Base-by-base conservation (phyloP, 2,888 invertebrate species). In the Torymus auratus region DNA sequence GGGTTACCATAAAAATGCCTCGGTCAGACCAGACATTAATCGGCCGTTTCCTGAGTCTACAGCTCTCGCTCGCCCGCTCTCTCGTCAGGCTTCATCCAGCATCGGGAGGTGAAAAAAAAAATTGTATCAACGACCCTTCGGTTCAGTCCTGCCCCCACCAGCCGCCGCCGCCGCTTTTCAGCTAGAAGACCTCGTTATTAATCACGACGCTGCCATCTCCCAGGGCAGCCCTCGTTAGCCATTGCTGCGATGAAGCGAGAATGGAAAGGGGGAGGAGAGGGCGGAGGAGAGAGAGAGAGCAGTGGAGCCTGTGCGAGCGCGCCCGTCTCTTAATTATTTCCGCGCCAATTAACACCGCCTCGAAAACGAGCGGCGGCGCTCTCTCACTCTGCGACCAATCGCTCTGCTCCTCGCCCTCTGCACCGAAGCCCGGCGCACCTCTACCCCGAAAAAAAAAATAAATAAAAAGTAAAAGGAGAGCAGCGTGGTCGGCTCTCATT, bases 251-350 rank as follows among this genome's bases (percentile, higher is more conserved):
- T 58, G 58, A 78, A 60, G 60, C 64, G 71, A 41, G 41, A 71
- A 71, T 60, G 53, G 73, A 75, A 75, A 60, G 3, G 23, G 82
- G 70, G 55, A 83, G 80, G 83, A 83, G 83, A 83, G 80, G 64
- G 70, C 55, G 52, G 84, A 60, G 75, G 80, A 75, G 84, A 82
- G 83, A 83, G 75, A 81, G 82, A 83, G 84, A 70, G 74, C 3
- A 5, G 5, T 3, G 5, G 5, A 5, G 28, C 7, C 28, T 28
- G 28, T 28, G 7, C 28, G 83, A 82, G 85, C 13, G 41, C 14
- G 86, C 87, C 86, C 62, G 75, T 88, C 88, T 88, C 88, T 89
- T 88, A 89, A 89, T 89, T 89, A 89, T 88, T 89, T 89, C 89
- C 89, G 88, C 88, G 85, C 89, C 89, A 89, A 89, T 89, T 89